Conservation (phyloP, 2,888 invertebrate species). For the Salticus scenicus region DNA sequence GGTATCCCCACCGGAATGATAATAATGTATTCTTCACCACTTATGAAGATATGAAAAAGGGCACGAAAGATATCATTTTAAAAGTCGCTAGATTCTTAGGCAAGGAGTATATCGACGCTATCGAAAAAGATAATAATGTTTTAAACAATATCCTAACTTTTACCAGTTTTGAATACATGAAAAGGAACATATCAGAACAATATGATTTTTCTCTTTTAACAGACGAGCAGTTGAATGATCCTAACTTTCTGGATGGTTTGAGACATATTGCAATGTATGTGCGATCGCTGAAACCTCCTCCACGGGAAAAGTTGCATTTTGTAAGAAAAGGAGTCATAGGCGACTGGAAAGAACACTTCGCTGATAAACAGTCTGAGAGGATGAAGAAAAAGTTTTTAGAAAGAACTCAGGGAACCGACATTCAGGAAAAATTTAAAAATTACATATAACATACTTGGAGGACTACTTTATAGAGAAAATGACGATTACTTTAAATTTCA, state of each 20-base stretch:
- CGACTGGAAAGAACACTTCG: conserved; percentile 76
- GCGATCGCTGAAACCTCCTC: conserved; percentile 11
- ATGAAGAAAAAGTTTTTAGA: conserved; percentile 40
- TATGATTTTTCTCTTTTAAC: not conserved
- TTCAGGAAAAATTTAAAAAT: conserved; percentile 10
- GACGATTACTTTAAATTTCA: too few species aligned
- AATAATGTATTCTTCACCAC: conserved; percentile 74
- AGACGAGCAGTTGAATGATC: conserved; percentile 72
- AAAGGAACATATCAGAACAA: not conserved
- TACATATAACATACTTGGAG: too few species aligned
- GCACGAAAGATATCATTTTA: conserved; percentile 65
- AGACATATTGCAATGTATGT: not conserved
- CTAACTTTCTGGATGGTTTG: conserved; percentile 73
- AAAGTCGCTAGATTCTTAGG: conserved; percentile 69
- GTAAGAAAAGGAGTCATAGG: conserved; percentile 74
- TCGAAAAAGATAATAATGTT: conserved; percentile 19
- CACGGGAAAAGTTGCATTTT: conserved; percentile 1
- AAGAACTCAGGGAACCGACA: conserved; percentile 45
- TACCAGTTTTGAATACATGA: conserved; percentile 51
- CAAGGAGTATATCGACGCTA: too few species aligned
- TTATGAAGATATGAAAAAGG: too few species aligned
- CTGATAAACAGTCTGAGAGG: conserved; percentile 71
- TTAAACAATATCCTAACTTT: conserved; percentile 24
- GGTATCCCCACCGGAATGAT: conserved; percentile 70
- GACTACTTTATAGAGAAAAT: too few species aligned